These are phyloP conservation scores for Sycophila texana DNA, from an alignment of 2,888 invertebrate genomes.

Conservation along the genomic window DNA sequence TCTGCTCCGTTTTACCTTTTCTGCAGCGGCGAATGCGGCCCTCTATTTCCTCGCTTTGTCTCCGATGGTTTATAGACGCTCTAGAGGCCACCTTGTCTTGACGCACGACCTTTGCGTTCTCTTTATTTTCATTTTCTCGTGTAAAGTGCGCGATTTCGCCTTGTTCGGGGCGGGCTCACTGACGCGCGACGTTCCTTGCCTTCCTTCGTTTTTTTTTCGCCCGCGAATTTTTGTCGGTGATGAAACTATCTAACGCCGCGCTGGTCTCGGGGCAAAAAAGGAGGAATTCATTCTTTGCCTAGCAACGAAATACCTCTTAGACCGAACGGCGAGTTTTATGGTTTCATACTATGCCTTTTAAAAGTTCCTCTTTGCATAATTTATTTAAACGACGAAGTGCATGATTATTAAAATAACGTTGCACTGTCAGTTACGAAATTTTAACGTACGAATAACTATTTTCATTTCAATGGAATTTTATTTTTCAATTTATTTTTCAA, in stretches of 20 bases:
- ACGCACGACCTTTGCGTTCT: conserved; percentile 41
- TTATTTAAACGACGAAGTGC: not conserved
- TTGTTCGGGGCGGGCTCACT: not conserved
- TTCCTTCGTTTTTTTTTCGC: conserved; percentile 8
- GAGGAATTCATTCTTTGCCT: too few species aligned
- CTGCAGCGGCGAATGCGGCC: not conserved
- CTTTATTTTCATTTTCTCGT: conserved; percentile 35
- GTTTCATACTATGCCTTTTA: too few species aligned
- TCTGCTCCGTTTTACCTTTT: not conserved
- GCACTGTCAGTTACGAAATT: too few species aligned
- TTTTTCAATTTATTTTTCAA: too few species aligned
- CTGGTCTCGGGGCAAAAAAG: not conserved
- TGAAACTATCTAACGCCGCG: not conserved
- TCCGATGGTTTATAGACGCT: not conserved
- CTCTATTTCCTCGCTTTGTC: not conserved
- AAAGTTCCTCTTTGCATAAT: too few species aligned
- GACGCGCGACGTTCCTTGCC: not conserved
- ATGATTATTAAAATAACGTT: not conserved
- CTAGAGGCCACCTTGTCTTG: conserved; percentile 35
- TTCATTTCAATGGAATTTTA: too few species aligned
- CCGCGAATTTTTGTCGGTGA: conserved; percentile 5
- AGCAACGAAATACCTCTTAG: too few species aligned
- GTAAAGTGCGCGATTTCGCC: conserved; percentile 18
- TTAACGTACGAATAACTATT: too few species aligned
- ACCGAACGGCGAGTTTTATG: too few species aligned